Evolutionary conservation across 2,888 invertebrate genomes (phyloP), one percentile per base, ranked within the genome.

Genomic region (Thumatha senex): DNA sequence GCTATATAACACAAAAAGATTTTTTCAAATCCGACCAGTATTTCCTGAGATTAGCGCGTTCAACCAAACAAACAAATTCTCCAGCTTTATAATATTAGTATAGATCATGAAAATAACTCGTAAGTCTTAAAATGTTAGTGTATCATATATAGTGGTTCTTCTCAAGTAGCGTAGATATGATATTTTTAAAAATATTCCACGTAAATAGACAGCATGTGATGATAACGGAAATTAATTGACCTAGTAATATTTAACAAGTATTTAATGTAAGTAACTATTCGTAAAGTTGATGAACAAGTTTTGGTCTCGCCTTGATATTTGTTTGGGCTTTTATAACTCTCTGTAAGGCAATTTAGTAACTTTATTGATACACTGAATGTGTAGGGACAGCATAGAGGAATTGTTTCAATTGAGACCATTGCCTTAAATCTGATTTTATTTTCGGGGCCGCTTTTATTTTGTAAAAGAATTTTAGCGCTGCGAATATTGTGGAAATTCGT

Each of bases 171-270:
- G 18, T 24, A 24, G 5, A 24, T 24, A 24, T 24, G 5, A 51
- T 41, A 56, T 48, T 50, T 15, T 18, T 47, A 46, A 13, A 50
- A 4, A 40, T 40, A 14, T 29, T 29, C 36, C 34, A 48, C 40
- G 38, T 42, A 50, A 51, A 54, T 39, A 51, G 47, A 61, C 56
- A 60, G 63, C 62, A 65, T 59, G 46, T 57, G 70, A 75, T 79
- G 78, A 65, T 76, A 76, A 78, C 75, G 83, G 81, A 82, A 78
- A 76, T 74, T 67, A 70, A 71, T 67, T 78, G 78, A 80, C 83
- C 82, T 67, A 78, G 75, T 79, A 80, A 76, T 80, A 78, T 79
- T 78, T 72, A 73, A 77, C 72, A 59, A 72, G 64, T 65, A 40
- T 66, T 69, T 63, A 63, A 52, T 69, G 50, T 24, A 24, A 60